Conservation (phyloP, 2,888 invertebrate species). For the Drosophila macrospina region DNA sequence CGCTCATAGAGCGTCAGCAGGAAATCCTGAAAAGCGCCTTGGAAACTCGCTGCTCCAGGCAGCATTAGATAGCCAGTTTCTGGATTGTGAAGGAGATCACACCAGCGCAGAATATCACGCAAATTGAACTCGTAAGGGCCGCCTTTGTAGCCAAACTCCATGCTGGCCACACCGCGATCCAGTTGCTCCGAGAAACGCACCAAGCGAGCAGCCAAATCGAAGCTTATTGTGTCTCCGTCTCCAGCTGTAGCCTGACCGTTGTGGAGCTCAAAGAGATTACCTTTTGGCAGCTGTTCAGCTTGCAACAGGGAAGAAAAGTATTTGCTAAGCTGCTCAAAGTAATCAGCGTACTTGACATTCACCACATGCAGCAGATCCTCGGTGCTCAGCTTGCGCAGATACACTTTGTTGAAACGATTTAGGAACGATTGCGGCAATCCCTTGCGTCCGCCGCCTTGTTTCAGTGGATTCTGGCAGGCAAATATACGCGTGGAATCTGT, state of each 20-base stretch:
- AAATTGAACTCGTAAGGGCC: conserved; percentile 99
- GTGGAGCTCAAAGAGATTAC: conserved; percentile 67
- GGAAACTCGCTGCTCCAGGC: conserved; percentile 30
- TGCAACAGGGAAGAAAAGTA: conserved; percentile 59
- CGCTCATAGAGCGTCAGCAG: conserved; percentile 83
- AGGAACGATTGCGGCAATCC: conserved; percentile 98
- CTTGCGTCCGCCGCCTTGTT: conserved; percentile 97
- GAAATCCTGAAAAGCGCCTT: conserved; percentile 68
- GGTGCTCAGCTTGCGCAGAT: conserved; percentile 88
- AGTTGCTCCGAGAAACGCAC: conserved; percentile 92
- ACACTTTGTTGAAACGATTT: conserved; percentile 98
- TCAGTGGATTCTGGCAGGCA: conserved; percentile 98
- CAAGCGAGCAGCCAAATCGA: conserved; percentile 89
- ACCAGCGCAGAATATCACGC: conserved; percentile 97
- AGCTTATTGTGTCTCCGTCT: neutral
- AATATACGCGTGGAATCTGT: conserved; percentile 93
- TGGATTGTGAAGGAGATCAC: conserved; percentile 88
- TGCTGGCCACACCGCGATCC: conserved; percentile 88
- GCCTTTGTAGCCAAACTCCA: conserved; percentile 92
- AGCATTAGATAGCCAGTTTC: conserved; percentile 79
- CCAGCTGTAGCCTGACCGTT: neutral
- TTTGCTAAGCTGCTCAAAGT: conserved; percentile 70
- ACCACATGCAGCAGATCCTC: conserved; percentile 87
- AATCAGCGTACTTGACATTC: conserved; percentile 78
- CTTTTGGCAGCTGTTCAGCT: conserved; percentile 11